Evolutionary conservation across 2,113 vertebrate species (phyloP).

Genomic region (Xerus inauris): DNA sequence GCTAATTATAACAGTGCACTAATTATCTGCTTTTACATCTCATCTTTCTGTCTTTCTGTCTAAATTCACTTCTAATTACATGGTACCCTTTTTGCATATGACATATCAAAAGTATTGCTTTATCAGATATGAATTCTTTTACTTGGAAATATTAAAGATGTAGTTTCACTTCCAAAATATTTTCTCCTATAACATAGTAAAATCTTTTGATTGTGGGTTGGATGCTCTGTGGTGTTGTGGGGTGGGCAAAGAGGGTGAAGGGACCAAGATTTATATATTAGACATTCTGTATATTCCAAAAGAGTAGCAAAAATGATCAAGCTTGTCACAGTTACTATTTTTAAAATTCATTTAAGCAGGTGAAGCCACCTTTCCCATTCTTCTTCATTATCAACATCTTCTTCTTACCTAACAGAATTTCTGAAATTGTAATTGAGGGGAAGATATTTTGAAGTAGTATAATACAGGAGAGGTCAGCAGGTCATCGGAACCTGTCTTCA

Average conservation of each 20-base stretch:
- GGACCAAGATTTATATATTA: conserved; percentile 52
- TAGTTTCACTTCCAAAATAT: conserved; percentile 72
- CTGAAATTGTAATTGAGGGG: conserved; percentile 36
- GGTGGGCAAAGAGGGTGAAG: accelerated
- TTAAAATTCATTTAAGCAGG: not conserved
- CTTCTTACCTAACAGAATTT: conserved; percentile 60
- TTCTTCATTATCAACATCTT: not conserved
- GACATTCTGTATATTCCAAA: conserved; percentile 18
- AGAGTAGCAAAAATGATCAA: conserved; percentile 13
- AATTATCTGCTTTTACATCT: conserved; percentile 87
- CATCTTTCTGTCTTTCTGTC: conserved; percentile 88
- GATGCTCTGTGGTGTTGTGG: not conserved
- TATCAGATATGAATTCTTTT: conserved; percentile 84
- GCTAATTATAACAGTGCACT: conserved; percentile 87
- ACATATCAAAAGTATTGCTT: conserved; percentile 80
- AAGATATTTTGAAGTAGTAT: conserved; percentile 69
- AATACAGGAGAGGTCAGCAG: conserved; percentile 65
- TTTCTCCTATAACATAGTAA: conserved; percentile 56
- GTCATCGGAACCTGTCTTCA: conserved; percentile 56
- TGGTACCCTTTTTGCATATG: conserved; percentile 81
- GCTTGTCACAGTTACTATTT: not conserved
- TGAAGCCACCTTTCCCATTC: not conserved
- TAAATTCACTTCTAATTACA: conserved; percentile 88
- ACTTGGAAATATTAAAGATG: conserved; percentile 81
- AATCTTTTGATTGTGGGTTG: conserved; percentile 71